Evolutionary conservation across 2,113 vertebrate genomes (phyloP), one percentile per base, ranked within the genome.

Genomic region (Silurus meridionalis): DNA sequence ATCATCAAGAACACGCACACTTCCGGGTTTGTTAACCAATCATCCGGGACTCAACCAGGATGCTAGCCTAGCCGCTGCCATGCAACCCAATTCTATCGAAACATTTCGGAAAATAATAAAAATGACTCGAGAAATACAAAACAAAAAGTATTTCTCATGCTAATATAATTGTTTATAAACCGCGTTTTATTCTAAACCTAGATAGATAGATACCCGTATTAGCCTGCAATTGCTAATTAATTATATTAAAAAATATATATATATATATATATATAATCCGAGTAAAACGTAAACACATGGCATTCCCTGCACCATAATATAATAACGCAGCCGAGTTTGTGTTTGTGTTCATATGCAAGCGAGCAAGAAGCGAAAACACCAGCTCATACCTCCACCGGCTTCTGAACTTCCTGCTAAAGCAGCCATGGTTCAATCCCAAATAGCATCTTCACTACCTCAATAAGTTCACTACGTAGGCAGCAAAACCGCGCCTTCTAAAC

Each of bases 311-410:
- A 10, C 19, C n/a, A 21, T 28, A 21, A 53, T 10, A 11, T 53
- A 5, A 48, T 9, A 48, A 72, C 21, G 50, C 19, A 83, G 3
- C 1, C 0, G 13, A 6, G 14, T 82, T 25, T 85, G 21, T 1
- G 66, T 2, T 58, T 2, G 61, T 17, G 37, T 37, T 37, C 2
- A 37, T 37, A 37, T 3, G 37, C 37, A 37, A 37, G 37, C 37
- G 37, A 37, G 37, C 37, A 37, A 11, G 15, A 48, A 58, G 0
- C 71, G 48, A 21, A 61, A 46, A 0, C 69, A 23, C 0, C 8
- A n/a, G 2, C 0, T 17, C 93, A 93, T 85, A 95, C 95, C 94
- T 87, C 88, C 91, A 93, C 95, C 95, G 95, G 95, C 91, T 93
- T 86, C 85, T 90, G 48, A 85, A 91, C 91, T 92, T 93, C 91